Evolutionary conservation across 2,888 invertebrate genomes (phyloP).

Genomic region (Drosophila pegasa): DNA sequence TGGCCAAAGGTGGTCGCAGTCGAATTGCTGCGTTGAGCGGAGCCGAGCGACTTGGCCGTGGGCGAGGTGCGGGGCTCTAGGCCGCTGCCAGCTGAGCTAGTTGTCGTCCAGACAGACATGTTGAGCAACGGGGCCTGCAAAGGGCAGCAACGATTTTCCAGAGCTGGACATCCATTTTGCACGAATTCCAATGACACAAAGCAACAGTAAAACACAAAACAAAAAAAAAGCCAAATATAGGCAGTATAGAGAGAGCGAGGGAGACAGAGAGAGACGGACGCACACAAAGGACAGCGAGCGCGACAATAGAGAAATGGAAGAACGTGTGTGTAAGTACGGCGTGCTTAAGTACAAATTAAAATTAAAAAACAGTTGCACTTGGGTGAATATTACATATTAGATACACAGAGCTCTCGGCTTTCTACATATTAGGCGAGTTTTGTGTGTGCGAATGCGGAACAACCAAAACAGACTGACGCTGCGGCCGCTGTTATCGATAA

Average conservation of each 20-base stretch:
- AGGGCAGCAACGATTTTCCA: conserved; percentile 35
- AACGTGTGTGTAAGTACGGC: conserved; percentile 52
- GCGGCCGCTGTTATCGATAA: conserved; percentile 30
- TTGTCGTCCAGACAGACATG: conserved; percentile 90
- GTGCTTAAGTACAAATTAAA: conserved; percentile 30
- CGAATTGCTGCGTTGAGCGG: conserved; percentile 30
- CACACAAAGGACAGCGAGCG: conserved; percentile 20
- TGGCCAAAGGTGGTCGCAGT: conserved; percentile 41
- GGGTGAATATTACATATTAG: conserved; percentile 43
- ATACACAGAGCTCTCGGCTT: conserved; percentile 7
- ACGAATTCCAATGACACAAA: conserved; percentile 31
- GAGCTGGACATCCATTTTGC: conserved; percentile 46
- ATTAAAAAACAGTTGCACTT: conserved; percentile 37
- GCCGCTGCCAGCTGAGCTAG: conserved; percentile 86
- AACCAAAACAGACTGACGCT: conserved; percentile 47
- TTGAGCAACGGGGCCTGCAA: conserved; percentile 32
- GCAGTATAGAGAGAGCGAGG: conserved; percentile 1
- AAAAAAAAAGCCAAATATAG: conserved; percentile 12
- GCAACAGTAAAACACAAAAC: conserved; percentile 3
- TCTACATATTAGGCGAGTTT: conserved; percentile 34
- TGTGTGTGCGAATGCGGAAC: conserved; percentile 28
- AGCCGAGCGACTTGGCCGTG: conserved; percentile 20
- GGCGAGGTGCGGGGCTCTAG: conserved; percentile 77
- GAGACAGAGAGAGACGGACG: too few species aligned
- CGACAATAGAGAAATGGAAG: conserved; percentile 19